Base-by-base conservation (phyloP, 2,797 vertebrate species). In the Myripristis jacobus region DNA sequence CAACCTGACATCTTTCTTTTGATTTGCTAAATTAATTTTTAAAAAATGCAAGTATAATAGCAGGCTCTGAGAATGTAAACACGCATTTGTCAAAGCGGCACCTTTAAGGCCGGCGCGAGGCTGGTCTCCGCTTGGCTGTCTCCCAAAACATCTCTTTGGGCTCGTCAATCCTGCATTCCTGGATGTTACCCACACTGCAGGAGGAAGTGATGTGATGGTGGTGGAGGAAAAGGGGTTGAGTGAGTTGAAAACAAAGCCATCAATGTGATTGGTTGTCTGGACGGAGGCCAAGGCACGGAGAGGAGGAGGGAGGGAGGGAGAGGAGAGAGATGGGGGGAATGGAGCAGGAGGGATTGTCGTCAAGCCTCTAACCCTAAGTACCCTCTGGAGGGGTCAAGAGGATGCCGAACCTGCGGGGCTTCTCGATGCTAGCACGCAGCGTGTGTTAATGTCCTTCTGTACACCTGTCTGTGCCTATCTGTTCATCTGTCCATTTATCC, bases 181-280 rank as follows among this genome's bases (percentile, higher is more conserved):
- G 91, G 83, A 91, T 91, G 91, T 89, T 85, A 80, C 87, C 83
- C 72, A 77, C 84, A 79, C 85, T 83, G 86, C 75, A 75, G 81
- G 81, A 92, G 87, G 87, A 91, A 91, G 91, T 87, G 84, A 83
- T 87, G 81, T 22, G 65, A 80, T 73, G 62, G 84, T 59, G 60
- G 79, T 73, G 80, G 77, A 31, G 13, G 13, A 73, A 79, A 63
- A 74, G 66, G 64, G 81, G 64, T 65, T 64, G 84, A 80, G 78
- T 67, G 84, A 87, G 84, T 72, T 84, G 88, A 90, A 93, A 90
- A 91, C 90, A 92, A 91, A 91, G 84, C 83, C 80, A 88, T 93
- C 92, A 91, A 79, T 73, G 75, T 92, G 89, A 93, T 92, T 93
- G 91, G 91, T 77, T 90, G 83, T 91, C 89, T 94, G 94, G 92